These are phyloP conservation scores for Ephestia elutella DNA, from an alignment of 1,140 invertebrate genomes.

Conservation along the genomic window DNA sequence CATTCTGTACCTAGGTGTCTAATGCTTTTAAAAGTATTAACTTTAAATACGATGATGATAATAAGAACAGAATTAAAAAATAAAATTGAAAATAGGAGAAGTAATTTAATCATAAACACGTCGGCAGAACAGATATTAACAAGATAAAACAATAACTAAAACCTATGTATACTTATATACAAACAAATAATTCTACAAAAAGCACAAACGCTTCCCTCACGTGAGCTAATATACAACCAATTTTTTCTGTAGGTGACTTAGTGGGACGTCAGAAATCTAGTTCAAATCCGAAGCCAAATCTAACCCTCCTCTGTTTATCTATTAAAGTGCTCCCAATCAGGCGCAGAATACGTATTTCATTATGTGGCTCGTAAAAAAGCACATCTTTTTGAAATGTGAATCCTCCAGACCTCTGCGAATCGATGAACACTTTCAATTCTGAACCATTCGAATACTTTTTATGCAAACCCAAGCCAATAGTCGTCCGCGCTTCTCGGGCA, in stretches of 20 bases:
- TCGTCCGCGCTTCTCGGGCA: slow-evolving; percentile 24
- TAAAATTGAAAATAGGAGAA: not conserved
- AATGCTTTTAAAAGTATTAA: no score
- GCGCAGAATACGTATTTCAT: slow-evolving; percentile 42
- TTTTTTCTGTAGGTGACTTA: slow-evolving; percentile 18
- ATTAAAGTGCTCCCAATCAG: slow-evolving; percentile 51
- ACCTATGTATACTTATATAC: slow-evolving; percentile 72
- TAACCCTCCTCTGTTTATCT: slow-evolving; percentile 48
- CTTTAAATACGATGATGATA: no score
- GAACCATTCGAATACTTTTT: slow-evolving; percentile 49
- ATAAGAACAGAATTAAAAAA: no score
- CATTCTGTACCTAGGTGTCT: no score
- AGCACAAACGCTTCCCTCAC: slow-evolving; percentile 11
- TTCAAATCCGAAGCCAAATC: slow-evolving; percentile 59
- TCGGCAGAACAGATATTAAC: slow-evolving; percentile 24
- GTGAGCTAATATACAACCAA: slow-evolving; percentile 12
- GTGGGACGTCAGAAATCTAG: slow-evolving; percentile 48
- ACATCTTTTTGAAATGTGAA: slow-evolving; percentile 58
- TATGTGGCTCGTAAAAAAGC: slow-evolving; percentile 41
- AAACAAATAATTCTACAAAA: slow-evolving; percentile 65
- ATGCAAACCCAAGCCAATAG: slow-evolving; percentile 50
- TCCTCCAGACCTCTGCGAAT: slow-evolving; percentile 54
- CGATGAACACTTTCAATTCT: slow-evolving; percentile 60
- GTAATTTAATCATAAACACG: slow-evolving; percentile 42
- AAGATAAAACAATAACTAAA: slow-evolving; percentile 65